phyloP scores from a whole-genome alignment of 92 coral and sea anemone genomes.

The Siderastrea siderea region DNA sequence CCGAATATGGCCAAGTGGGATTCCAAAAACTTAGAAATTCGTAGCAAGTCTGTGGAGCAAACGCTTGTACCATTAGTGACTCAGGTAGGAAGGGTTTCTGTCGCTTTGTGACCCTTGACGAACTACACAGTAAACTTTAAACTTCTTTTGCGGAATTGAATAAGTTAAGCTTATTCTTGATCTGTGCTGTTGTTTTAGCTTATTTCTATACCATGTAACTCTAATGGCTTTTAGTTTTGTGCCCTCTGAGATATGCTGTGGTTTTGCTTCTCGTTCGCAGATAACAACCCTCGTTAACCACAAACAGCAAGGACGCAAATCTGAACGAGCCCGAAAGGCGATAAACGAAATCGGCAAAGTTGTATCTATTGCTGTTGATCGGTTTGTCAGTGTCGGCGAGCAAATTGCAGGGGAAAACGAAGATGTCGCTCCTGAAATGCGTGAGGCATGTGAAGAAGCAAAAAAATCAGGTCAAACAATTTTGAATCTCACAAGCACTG shows the following conservation, averaged over 20 bases:
- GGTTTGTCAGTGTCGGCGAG: conserved; percentile 96
- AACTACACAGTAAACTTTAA: background rate
- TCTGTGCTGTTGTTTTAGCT: background rate
- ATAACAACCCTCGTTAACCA: conserved; percentile 98
- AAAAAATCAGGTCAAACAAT: conserved; percentile 92
- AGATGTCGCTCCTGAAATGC: conserved; percentile 95
- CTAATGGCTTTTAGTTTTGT: background rate
- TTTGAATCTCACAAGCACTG: conserved; percentile 80
- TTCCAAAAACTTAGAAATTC: conserved; percentile 88
- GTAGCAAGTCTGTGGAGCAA: conserved; percentile 98
- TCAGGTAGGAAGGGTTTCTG: conserved; percentile 72
- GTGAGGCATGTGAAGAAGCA: conserved; percentile 95
- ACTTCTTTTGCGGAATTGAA: background rate
- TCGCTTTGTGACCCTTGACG: conserved; percentile 22
- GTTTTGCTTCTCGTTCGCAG: conserved; percentile 54
- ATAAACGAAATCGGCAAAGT: conserved; percentile 88
- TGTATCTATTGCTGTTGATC: conserved; percentile 84
- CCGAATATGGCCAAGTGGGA: conserved; percentile 92
- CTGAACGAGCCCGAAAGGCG: conserved; percentile 84
- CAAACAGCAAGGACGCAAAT: conserved; percentile 82
- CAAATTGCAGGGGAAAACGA: conserved; percentile 95
- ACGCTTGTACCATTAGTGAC: conserved; percentile 94
- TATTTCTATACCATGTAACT: background rate
- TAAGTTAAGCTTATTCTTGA: background rate
- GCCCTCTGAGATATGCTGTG: conserved; percentile 19